phyloP scores from a whole-genome alignment of 1,140 invertebrate species.

The Centruroides sculpturatus region DNA sequence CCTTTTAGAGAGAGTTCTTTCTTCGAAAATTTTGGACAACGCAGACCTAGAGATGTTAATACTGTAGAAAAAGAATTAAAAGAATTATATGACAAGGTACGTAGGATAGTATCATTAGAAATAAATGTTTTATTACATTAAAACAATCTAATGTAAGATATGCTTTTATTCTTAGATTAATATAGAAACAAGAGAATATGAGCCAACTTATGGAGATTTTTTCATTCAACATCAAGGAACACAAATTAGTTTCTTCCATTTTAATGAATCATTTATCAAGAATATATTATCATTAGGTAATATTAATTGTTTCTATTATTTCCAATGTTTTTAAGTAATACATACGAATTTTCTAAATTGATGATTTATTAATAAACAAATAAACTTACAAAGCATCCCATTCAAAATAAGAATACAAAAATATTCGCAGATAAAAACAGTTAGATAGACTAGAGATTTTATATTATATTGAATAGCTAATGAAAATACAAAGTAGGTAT shows the following conservation, averaged over 20 bases:
- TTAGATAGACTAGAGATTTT: no score
- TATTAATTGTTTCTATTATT: background rate
- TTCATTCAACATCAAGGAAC: slow-evolving; percentile 7
- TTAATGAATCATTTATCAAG: slow-evolving; percentile 11
- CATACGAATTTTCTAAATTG: no score
- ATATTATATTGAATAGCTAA: no score
- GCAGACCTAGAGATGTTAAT: slow-evolving; percentile 2
- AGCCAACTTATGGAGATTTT: slow-evolving; percentile 5
- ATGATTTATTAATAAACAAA: no score
- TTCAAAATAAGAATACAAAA: no score
- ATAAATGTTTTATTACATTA: background rate
- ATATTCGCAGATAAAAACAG: no score
- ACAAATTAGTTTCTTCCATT: slow-evolving; percentile 1
- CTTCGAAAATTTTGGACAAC: slow-evolving; percentile 13
- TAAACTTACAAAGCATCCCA: no score
- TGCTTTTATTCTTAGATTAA: slow-evolving; percentile 4
- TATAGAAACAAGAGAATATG: slow-evolving; percentile 2
- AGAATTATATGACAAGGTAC: slow-evolving; percentile 12
- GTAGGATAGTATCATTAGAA: background rate
- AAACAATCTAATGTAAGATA: background rate
- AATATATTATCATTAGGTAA: slow-evolving; percentile 5
- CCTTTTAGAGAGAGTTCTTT: slow-evolving; percentile 6
- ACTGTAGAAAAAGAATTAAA: slow-evolving; percentile 12
- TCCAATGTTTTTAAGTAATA: background rate
- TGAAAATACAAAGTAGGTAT: no score